Base-by-base conservation (phyloP, 1,140 invertebrate genomes). In the Neodiprion virginianus region DNA sequence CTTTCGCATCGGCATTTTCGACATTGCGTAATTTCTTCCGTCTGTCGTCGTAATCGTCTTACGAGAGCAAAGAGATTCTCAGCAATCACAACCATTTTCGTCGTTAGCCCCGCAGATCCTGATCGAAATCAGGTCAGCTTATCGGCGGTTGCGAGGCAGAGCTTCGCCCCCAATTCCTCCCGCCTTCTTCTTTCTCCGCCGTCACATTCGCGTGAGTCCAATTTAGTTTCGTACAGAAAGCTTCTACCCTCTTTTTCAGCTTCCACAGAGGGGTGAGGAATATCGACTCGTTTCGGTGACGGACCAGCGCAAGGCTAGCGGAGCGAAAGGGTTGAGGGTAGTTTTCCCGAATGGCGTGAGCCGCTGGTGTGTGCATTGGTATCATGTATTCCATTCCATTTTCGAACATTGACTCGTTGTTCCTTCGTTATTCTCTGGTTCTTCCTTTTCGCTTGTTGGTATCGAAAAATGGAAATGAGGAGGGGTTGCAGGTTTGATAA, bases 81-180 rank as follows among this genome's bases (percentile, higher is more conserved):
- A 17, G 53, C 53, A 61, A 11, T 61, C 53, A 14, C 11, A 17
- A 12, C 8, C 53, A 8, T 61, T 61, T 61, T 17, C 11, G 53
- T 61, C 53, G 53, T 61, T 61, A 61, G 53, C 0, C 53, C 28
- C 53, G 8, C 53, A 12, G 53, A 14, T 61, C 53, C 53, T 61
- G 53, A 17, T 40, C 53, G 53, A 61, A 61, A 14, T 61, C 53
- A 61, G 53, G 53, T 61, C 53, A 61, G 53, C 53, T 61, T 61
- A 61, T 61, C 53, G 53, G 53, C 53, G 53, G 11, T 17, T 8
- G 53, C 11, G 53, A 61, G 53, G 11, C 28, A 5, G 5, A 40
- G 28, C 5, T 40, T 40, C 28, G 2, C 28, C 28, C 28, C 28
- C 28, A 40, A 3, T 40, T 40, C 28, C 28, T 40, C 5, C 28